Evolutionary conservation across 2,888 invertebrate species (phyloP).

Genomic region (Halictus ligatus): DNA sequence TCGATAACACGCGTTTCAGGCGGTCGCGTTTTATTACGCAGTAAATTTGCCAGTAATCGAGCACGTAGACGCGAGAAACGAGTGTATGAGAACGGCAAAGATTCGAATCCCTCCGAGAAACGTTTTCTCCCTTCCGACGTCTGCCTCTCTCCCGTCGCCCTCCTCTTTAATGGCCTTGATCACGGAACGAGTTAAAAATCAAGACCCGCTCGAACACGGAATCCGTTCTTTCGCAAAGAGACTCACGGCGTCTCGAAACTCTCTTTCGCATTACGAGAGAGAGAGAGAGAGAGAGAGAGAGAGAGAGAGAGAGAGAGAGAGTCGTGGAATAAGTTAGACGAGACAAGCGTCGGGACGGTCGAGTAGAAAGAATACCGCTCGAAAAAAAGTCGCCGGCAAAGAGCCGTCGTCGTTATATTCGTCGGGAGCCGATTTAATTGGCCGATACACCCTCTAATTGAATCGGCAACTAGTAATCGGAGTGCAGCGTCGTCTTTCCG

Average conservation of each 20-base stretch:
- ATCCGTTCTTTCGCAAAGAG: constrained; percentile 42
- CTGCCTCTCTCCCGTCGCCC: constrained; percentile 31
- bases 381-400: constrained; percentile 19
- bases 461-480: constrained; percentile 29
- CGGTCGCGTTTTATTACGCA: constrained; percentile 42
- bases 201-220: constrained; percentile 65
- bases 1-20: constrained; percentile 30
- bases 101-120: constrained; percentile 41
- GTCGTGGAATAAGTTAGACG: not conserved
- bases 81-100: constrained; percentile 50
- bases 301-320: not conserved
- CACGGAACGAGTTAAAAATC: constrained; percentile 79
- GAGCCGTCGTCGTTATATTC: constrained; percentile 24
- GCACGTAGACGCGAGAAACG: constrained; percentile 54
- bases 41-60: constrained; percentile 54
- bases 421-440: constrained; percentile 45
- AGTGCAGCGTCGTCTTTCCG: constrained; percentile 30
- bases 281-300: not conserved
- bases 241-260: not conserved
- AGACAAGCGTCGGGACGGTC: not conserved
- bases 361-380: not conserved
- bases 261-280: not conserved
- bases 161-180: constrained; percentile 76
- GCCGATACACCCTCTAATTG: constrained; percentile 33
- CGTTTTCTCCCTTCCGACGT: constrained; percentile 41